phyloP scores from a whole-genome alignment of 2,888 invertebrate genomes.

The Chloroclysta siterata region DNA sequence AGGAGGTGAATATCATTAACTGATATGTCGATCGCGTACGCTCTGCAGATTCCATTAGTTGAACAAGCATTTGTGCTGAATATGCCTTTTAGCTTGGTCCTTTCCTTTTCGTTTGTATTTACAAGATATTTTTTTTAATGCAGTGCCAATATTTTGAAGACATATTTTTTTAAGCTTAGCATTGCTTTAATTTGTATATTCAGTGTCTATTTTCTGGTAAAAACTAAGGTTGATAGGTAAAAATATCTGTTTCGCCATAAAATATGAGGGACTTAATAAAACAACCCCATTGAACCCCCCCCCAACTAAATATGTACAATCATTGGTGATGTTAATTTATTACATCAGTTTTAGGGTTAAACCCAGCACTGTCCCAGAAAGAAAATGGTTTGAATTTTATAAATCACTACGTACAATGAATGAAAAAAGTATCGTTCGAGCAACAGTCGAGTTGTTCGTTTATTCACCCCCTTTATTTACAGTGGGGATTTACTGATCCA shows the following conservation, averaged over 20 bases:
- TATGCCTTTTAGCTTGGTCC: background rate
- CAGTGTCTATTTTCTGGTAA: too few relatives aligned
- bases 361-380: conserved; percentile 1
- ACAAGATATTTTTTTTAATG: too few relatives aligned
- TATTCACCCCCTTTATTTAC: conserved; percentile 74
- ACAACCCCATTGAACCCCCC: too few relatives aligned
- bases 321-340: background rate
- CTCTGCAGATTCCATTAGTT: conserved; percentile 62
- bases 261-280: too few relatives aligned
- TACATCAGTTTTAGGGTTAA: background rate
- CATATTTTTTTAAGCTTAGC: too few relatives aligned
- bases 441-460: conserved; percentile 56
- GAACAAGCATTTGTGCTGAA: conserved; percentile 40
- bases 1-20: conserved; percentile 82
- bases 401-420: conserved; percentile 58
- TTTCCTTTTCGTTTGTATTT: too few relatives aligned
- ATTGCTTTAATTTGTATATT: too few relatives aligned
- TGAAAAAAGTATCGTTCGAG: conserved; percentile 66
- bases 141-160: too few relatives aligned
- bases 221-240: too few relatives aligned
- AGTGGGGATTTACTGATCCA: conserved; percentile 56
- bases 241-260: too few relatives aligned
- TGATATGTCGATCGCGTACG: conserved; percentile 59
- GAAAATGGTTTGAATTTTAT: conserved; percentile 52
- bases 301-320: too few relatives aligned